Percentiles rank a stretch among this genome's conserved stretches.
phyloP scores from a whole-genome alignment of 2,113 vertebrate genomes.

The Triplophysa rosa region DNA sequence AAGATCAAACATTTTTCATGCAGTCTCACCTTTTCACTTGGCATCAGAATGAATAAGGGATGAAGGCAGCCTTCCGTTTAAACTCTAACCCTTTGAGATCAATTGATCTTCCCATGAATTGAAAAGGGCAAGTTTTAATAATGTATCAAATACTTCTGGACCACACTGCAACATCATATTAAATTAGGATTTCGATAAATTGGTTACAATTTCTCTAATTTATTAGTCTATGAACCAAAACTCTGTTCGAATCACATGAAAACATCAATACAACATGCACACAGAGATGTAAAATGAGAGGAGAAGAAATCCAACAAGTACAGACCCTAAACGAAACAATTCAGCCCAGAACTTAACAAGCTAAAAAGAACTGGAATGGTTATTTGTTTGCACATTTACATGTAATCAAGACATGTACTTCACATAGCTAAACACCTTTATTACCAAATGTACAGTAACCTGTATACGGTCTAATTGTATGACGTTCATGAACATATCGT shows the following conservation, averaged over 20 bases:
- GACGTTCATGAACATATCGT: no score
- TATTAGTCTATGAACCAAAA: background rate
- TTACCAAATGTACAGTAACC: no score
- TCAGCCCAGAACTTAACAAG: no score
- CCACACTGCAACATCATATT: no score
- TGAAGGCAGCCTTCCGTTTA: background rate
- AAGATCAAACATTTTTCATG: background rate
- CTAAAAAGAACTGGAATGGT: no score
- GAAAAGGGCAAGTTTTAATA: constrained; percentile 1
- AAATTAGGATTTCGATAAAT: background rate
- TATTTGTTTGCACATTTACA: no score
- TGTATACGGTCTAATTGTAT: no score
- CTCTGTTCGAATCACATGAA: background rate
- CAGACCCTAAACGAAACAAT: no score
- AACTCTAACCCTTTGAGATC: background rate
- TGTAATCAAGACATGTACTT: no score
- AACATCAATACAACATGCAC: no score
- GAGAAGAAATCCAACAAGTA: background rate
- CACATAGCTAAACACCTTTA: no score
- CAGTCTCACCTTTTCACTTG: background rate
- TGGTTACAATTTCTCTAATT: background rate
- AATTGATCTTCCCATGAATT: background rate
- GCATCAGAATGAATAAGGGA: background rate
- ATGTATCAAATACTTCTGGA: background rate
- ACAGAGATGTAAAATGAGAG: background rate